phyloP scores from a whole-genome alignment of 2,113 vertebrate species.

The Oenanthe melanoleuca region DNA sequence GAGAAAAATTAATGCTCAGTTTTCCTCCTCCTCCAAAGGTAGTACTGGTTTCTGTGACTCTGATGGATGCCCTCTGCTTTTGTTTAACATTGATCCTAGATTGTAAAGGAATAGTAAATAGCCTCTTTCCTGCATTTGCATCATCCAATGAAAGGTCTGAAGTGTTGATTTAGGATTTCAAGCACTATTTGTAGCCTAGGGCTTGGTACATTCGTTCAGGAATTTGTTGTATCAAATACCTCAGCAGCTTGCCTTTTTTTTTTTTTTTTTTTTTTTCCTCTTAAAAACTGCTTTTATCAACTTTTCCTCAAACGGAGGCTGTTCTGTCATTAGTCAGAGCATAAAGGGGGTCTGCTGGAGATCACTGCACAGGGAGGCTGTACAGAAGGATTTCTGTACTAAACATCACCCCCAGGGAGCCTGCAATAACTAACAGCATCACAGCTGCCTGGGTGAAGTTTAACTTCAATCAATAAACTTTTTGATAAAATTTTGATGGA shows the following conservation, averaged over 20 bases:
- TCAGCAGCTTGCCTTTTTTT: neutral
- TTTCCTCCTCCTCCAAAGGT: neutral
- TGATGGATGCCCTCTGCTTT: constrained; percentile 21
- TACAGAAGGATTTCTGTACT: neutral
- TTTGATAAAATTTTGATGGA: neutral
- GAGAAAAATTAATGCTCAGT: neutral
- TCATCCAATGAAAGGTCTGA: neutral
- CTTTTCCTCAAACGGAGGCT: neutral
- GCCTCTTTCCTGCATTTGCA: neutral
- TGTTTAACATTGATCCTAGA: constrained; percentile 17
- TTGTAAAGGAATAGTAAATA: constrained; percentile 5
- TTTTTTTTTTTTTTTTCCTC: neutral
- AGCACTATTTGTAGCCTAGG: neutral
- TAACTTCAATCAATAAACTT: neutral
- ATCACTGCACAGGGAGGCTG: neutral
- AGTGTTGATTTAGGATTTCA: neutral
- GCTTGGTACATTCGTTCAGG: neutral
- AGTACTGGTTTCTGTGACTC: neutral
- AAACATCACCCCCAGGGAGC: neutral
- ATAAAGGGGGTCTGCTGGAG: neutral
- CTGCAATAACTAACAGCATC: neutral
- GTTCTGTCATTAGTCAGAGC: constrained; percentile 47
- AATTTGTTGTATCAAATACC: neutral
- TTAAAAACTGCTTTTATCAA: constrained; percentile 55
- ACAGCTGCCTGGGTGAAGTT: neutral